A percentile compares a stretch with the other conserved stretches of the same genome.
phyloP scores from a whole-genome alignment of 2,888 invertebrate species.

The Nomada flava region DNA sequence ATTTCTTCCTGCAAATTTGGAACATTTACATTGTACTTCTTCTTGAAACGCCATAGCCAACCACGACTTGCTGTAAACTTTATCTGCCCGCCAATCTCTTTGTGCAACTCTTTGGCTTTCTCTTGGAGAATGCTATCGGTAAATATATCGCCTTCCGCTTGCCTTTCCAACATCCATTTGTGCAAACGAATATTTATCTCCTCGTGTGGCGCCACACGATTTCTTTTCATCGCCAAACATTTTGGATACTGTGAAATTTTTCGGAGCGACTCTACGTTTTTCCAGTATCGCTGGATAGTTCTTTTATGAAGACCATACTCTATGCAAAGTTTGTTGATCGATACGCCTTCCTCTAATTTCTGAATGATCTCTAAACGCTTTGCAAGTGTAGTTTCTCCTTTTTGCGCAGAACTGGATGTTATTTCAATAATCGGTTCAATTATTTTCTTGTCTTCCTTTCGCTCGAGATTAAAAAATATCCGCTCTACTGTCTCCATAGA shows the following conservation, averaged over 20 bases:
- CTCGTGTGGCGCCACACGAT: not conserved
- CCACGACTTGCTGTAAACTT: slow-evolving; percentile 7
- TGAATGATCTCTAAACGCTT: slow-evolving; percentile 18
- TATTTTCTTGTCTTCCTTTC: not conserved
- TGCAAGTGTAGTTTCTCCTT: slow-evolving; percentile 12
- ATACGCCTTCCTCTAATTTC: slow-evolving; percentile 8
- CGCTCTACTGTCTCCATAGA: not conserved
- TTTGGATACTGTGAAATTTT: slow-evolving; percentile 8
- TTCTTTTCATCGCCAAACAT: slow-evolving; percentile 4
- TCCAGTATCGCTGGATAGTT: slow-evolving; percentile 21
- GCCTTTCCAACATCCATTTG: slow-evolving; percentile 12
- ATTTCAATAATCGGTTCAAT: not conserved
- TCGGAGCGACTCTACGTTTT: slow-evolving; percentile 6
- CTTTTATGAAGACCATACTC: slow-evolving; percentile 17
- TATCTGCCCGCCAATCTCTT: slow-evolving; percentile 11
- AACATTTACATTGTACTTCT: not conserved
- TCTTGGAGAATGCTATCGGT: not conserved
- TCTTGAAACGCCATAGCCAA: slow-evolving; percentile 30
- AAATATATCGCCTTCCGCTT: not conserved
- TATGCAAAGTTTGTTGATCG: not conserved
- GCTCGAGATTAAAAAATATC: not conserved
- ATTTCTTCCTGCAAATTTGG: not conserved
- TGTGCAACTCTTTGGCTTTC: slow-evolving; percentile 18
- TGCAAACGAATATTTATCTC: slow-evolving; percentile 3
- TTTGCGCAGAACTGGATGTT: not conserved